Percentiles rank a stretch among this genome's conserved stretches.
These are phyloP conservation scores for Phrynocephalus forsythii DNA, from an alignment of 2,797 vertebrate genomes.

Conservation along the genomic window DNA sequence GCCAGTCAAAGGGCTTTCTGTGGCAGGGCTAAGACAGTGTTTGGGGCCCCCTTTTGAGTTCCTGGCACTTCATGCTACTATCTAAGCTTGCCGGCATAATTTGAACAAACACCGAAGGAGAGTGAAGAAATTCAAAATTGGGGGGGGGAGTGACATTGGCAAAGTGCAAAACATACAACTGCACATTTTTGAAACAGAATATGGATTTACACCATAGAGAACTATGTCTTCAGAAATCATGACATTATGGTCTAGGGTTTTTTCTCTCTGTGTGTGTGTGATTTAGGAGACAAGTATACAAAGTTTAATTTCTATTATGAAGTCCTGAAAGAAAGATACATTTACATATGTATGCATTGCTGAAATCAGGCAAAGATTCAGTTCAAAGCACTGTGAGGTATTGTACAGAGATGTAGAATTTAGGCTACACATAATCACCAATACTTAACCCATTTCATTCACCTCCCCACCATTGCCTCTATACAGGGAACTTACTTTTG, in stretches of 20 bases:
- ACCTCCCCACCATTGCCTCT: background rate
- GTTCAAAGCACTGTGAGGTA: too few relatives aligned
- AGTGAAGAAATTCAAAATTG: background rate
- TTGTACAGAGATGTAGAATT: too few relatives aligned
- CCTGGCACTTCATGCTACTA: too few relatives aligned
- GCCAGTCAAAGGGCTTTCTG: background rate
- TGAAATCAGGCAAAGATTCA: background rate
- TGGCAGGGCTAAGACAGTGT: background rate
- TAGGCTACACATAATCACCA: background rate
- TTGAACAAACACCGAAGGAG: background rate
- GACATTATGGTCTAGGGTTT: too few relatives aligned
- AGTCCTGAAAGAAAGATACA: too few relatives aligned
- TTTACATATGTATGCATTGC: background rate
- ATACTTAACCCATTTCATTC: background rate
- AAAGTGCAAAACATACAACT: background rate
- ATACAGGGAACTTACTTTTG: slow-evolving; percentile 55
- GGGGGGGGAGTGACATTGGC: background rate
- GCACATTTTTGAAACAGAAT: background rate
- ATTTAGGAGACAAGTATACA: too few relatives aligned
- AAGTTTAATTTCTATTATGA: too few relatives aligned
- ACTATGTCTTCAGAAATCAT: background rate
- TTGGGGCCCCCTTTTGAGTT: too few relatives aligned
- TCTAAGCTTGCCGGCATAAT: too few relatives aligned
- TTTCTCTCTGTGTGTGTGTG: too few relatives aligned
- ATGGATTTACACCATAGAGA: background rate